Base-by-base conservation (phyloP, 2,113 vertebrate genomes). In the Tenrec ecaudatus region DNA sequence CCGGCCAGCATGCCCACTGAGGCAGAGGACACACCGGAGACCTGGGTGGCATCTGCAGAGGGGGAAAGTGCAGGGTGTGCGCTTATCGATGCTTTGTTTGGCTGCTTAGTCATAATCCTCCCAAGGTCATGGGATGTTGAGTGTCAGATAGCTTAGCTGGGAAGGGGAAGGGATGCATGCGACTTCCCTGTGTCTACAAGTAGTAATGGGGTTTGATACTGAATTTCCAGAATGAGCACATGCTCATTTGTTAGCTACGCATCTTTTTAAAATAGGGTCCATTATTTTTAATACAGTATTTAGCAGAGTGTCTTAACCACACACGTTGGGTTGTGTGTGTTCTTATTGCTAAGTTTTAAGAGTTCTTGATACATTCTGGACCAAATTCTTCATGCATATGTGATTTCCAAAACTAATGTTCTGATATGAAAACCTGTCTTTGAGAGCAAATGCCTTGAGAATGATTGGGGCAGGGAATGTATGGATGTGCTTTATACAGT, bases 21-120 rank as follows among this genome's bases (percentile, higher is more conserved):
- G 57, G 53, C 77, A 80, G 80, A 92, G 64, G 93, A 82, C 36
- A 10, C 2, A 14, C 64, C 1, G 43, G 71, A 88, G 58, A 20
- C 58, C 69, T 83, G n/a, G 25, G 33, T 75, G 86, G 84, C 66
- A 84, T 91, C 94, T 94, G 92, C 80, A 88, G 83, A 95, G 94
- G 94, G 80, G 85, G 71, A 60, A 92, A 93, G 81, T 64, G 82
- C 75, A 68, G 82, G 94, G 89, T 0, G 83, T 96, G 95, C 77
- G 82, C 38, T 69, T 92, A 86, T 78, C 86, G 66, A 77, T 0
- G 2, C 73, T 77, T 80, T 71, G 88, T 91, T 94, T 80, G 66
- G 38, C 62, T 84, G 40, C 62, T 60, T 16, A 58, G 88, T 76
- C 66, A n/a, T 82, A 75, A 88, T 82, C 90, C 90, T 93, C 75